These are phyloP conservation scores for Sarcophaga subvicina DNA, from an alignment of 2,888 invertebrate genomes.

Conservation along the genomic window DNA sequence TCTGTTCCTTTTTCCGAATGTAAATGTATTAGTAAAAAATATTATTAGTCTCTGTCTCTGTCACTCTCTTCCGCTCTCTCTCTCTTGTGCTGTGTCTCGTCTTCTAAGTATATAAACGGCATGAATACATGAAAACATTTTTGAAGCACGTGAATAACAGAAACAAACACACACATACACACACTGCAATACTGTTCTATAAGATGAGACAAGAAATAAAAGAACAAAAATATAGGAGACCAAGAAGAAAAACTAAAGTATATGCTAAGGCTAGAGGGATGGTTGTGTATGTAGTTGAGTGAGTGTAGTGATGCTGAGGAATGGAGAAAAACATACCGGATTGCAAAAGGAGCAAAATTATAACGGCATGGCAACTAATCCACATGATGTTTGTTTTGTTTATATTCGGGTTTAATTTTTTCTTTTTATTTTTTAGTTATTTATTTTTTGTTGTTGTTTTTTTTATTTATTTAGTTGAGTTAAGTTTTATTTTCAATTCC, in stretches of 20 bases:
- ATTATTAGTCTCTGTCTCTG: too few species aligned
- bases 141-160: slow-evolving; percentile 60
- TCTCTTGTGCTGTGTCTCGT: neutral
- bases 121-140: slow-evolving; percentile 22
- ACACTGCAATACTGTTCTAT: neutral
- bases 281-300: neutral
- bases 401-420: neutral
- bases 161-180: slow-evolving; percentile 28
- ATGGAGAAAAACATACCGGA: slow-evolving; percentile 78
- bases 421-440: slow-evolving; percentile 8
- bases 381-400: slow-evolving; percentile 80
- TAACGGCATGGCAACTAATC: slow-evolving; percentile 81
- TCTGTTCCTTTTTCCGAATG: neutral
- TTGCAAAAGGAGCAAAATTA: slow-evolving; percentile 80
- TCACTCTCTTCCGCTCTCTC: slow-evolving; percentile 2
- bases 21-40: neutral
- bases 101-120: neutral
- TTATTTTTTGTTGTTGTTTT: slow-evolving; percentile 20
- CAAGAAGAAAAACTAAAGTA: slow-evolving; percentile 6
- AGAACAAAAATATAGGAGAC: slow-evolving; percentile 16
- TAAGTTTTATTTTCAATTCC: slow-evolving; percentile 52
- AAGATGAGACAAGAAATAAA: slow-evolving; percentile 23
- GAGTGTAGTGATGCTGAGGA: neutral
- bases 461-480: slow-evolving; percentile 19
- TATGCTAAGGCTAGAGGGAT: neutral